Evolutionary conservation across 2,797 vertebrate genomes (phyloP).

Genomic region (Apogon hyalosoma): DNA sequence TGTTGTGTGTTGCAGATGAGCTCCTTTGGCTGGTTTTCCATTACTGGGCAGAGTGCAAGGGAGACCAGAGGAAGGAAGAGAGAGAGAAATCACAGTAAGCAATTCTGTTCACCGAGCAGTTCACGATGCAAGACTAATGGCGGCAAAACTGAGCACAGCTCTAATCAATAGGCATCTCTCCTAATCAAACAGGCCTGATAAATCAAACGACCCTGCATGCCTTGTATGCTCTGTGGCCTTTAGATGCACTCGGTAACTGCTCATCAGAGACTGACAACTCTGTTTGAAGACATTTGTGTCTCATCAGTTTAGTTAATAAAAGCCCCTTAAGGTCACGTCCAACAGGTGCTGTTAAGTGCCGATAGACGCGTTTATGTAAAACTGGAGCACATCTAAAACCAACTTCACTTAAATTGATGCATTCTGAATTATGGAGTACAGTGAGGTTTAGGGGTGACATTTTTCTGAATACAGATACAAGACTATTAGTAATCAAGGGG

Average conservation of each 20-base stretch:
- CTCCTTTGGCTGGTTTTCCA: constrained; percentile 70
- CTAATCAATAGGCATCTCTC: constrained; percentile 80
- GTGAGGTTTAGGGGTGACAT: background rate
- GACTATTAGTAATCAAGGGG: too few species aligned
- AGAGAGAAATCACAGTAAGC: constrained; percentile 77
- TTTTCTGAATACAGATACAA: too few species aligned
- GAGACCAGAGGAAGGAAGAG: constrained; percentile 55
- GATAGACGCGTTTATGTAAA: background rate
- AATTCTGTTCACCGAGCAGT: constrained; percentile 73
- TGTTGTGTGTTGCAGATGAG: constrained; percentile 68
- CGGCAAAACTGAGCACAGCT: constrained; percentile 67
- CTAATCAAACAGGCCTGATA: constrained; percentile 78
- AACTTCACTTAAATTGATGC: constrained; percentile 7
- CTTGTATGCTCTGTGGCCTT: constrained; percentile 48
- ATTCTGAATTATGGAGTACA: background rate
- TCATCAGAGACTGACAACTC: constrained; percentile 33
- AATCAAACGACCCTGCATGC: constrained; percentile 67
- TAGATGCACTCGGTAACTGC: constrained; percentile 35
- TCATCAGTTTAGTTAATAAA: constrained; percentile 32
- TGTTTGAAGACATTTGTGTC: constrained; percentile 3
- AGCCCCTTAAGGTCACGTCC: background rate
- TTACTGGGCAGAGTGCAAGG: constrained; percentile 55
- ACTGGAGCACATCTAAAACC: constrained; percentile 11
- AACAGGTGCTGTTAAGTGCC: constrained; percentile 56
- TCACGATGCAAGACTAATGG: constrained; percentile 77